Base-by-base conservation (phyloP, 2,888 invertebrate genomes). In the Temnothorax ravouxi region DNA sequence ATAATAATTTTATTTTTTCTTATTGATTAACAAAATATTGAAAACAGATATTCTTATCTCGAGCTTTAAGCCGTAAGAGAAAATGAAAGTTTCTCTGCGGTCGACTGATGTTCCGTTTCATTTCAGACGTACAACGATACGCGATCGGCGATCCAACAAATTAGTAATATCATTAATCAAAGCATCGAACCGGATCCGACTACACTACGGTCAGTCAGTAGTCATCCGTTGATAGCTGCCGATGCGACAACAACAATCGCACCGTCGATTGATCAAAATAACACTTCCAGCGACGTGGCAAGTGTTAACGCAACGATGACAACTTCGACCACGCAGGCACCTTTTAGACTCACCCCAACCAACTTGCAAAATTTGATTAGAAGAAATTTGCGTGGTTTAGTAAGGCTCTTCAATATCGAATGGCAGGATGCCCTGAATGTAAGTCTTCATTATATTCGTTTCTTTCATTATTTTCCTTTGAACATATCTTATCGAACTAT, bases 41-140 rank as follows among this genome's bases (percentile, higher is more conserved):
- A 52, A 25, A 67, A 67, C 4, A 64, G 3, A 29, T n/a, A 29
- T 41, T 69, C 21, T 79, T n/a, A 18, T 9, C 6, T n/a, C 25
- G 2, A 69, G 11, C 2, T 44, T 44, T 21, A 69, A 67, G 11
- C 13, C 5, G 13, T 25, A 44, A 44, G 15, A 15, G 15, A 69
- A 79, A 59, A 8, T 21, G 1, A 1, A 29, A 25, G 13, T 38
- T 59, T 71, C 6, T 8, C 5, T 47, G 2, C 4, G 13, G 11
- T 29, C 5, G 29, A 69, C 1, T 79, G 4, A 71, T n/a, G 21
- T 56, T 67, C 1, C 13, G 6, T 34, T 87, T 71, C 61, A 82
- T 95, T 94, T 84, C 87, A 96, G 96, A 95, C 95, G 91, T 95
- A 95, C 91, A 95, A 94, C 87, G 96, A 96, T 76, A 96, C 96